Base-by-base conservation (phyloP, 2,113 vertebrate genomes). In the Ranitomeya imitator region DNA sequence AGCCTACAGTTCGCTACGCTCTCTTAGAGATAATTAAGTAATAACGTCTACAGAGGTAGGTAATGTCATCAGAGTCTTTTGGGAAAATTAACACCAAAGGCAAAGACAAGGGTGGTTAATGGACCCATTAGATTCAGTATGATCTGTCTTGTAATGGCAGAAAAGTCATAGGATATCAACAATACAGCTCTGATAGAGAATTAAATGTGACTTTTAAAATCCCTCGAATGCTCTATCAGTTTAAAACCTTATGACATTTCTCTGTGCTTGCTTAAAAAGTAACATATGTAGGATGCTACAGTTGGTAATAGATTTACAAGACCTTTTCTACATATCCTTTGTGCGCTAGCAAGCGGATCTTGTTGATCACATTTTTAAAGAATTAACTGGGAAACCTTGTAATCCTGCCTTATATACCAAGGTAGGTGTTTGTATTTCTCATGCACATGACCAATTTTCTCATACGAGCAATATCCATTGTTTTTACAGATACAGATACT, bases 101-200 rank as follows among this genome's bases (percentile, higher is more conserved):
- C 87, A 88, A 88, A 88, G 87, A 88, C 87, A 88, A 88, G 87
- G 87, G 87, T 88, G 87, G 87, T 88, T 88, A 88, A 88, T 88
- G 87, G 87, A 83, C 80, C 87, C 59, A 77, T 88, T 88, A 88
- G 21, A 77, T 83, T 57, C 31, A 83, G 45, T 83, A 88, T 77
- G 81, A 88, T 88, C 57, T 76, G 55, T 88, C 80, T 83, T 83
- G 31, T 83, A 83, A 83, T 83, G 87, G 37, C 59, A 65, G 69
- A 51, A 61, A 60, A 76, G 87, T 88, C 80, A 83, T 23, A 76
- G 69, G 57, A 55, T 77, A 26, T 88, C 65, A 82, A 74, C 86
- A 83, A 88, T 60, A 15, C 85, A 37, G 73, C 85, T 65, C 18
- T 18, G 45, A 21, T 18, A 19, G 16, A 63, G 60, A 85, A 23